Evolutionary conservation across 2,888 invertebrate species (phyloP).

Genomic region (Harpalus rubripes): DNA sequence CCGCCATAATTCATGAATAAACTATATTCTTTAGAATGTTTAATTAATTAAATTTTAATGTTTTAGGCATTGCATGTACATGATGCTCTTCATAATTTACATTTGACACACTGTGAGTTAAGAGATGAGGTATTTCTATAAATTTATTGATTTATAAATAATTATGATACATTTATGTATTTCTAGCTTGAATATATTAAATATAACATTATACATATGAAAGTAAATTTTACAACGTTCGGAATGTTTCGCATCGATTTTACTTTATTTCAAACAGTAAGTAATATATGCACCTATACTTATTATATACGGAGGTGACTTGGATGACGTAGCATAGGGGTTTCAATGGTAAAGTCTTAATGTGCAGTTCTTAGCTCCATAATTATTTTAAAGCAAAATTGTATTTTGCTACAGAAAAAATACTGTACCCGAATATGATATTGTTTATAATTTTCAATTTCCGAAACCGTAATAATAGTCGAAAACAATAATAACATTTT

Average conservation of each 20-base stretch:
- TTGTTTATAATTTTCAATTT: too few species aligned
- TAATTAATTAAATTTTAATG: background rate
- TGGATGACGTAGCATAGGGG: too few species aligned
- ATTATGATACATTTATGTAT: background rate
- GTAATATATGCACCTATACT: slow-evolving; percentile 1
- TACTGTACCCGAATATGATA: too few species aligned
- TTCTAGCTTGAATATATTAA: background rate
- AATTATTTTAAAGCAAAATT: too few species aligned
- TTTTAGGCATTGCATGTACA: background rate
- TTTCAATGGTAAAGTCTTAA: too few species aligned
- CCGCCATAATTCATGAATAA: too few species aligned
- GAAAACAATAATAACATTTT: too few species aligned
- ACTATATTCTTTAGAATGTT: too few species aligned
- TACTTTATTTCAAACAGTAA: slow-evolving; percentile 22
- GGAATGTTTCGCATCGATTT: background rate
- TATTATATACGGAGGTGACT: too few species aligned
- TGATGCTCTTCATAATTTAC: background rate
- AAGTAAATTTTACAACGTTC: slow-evolving; percentile 5
- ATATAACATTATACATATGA: background rate
- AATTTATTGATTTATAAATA: background rate
- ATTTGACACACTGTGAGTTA: background rate
- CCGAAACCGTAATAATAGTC: too few species aligned
- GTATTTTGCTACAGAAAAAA: too few species aligned
- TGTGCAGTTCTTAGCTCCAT: too few species aligned
- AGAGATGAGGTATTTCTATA: background rate